phyloP scores from a whole-genome alignment of 2,113 vertebrate genomes.

The Glaucidium brasilianum region DNA sequence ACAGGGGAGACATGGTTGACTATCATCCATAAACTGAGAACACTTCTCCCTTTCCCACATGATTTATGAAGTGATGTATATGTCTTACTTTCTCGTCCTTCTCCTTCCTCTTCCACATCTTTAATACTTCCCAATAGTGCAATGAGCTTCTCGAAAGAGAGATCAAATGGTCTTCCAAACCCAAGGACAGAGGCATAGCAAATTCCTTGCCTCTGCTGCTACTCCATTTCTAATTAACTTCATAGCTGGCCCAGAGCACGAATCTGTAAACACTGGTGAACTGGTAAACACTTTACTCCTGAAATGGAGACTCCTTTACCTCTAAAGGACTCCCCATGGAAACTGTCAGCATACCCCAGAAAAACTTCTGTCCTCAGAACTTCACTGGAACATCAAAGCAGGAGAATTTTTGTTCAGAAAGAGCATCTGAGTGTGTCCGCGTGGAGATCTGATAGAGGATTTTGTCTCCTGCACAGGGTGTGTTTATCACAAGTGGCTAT shows the following conservation, averaged over 20 bases:
- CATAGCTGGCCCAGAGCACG: neutral
- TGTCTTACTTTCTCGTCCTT: neutral
- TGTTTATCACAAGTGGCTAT: neutral
- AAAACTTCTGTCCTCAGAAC: neutral
- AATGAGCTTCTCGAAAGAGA: neutral
- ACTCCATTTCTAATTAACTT: neutral
- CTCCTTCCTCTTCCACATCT: neutral
- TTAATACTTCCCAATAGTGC: neutral
- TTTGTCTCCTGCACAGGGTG: neutral
- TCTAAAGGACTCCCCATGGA: neutral
- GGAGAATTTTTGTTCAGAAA: neutral
- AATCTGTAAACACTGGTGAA: neutral
- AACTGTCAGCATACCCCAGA: neutral
- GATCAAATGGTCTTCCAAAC: neutral
- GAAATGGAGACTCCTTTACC: neutral
- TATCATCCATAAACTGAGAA: neutral
- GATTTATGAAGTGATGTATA: neutral
- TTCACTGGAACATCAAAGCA: neutral
- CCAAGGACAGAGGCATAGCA: neutral
- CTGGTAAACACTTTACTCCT: neutral
- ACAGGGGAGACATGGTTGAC: fast-evolving
- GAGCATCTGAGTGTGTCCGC: neutral
- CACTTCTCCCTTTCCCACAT: neutral
- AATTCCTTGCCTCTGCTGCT: neutral
- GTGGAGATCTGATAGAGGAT: neutral